Evolutionary conservation across 2,797 vertebrate genomes (phyloP), one percentile per base, ranked within the genome.

Genomic region (Tragelaphus oryx): DNA sequence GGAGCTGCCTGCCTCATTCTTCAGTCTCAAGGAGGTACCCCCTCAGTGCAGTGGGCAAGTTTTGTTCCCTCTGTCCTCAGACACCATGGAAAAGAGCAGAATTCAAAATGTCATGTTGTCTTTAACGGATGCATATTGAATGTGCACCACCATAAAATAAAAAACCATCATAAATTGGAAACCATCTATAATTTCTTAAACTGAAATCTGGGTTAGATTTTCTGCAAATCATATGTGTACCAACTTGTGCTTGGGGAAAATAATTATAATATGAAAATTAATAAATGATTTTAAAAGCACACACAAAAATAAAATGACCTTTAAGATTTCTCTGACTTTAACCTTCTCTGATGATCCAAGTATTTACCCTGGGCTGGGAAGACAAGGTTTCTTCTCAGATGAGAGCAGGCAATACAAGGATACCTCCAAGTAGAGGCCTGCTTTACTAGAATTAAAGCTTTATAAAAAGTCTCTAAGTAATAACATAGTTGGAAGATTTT

Each of bases 221-320:
- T 65, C 41, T 28, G 37, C 30, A 68, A 79, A 75, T 41, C 57
- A 24, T 26, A 24, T 28, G 0, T 71, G 46, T 12, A 62, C 12
- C 22, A 22, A 48, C 52, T 83, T 57, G 28, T 37, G 16, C 57
- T 57, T 78, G 1, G 17, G 2, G 20, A 3, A 83, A 44, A 26
- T 20, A 26, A 44, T 24, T 57, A 3, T 57, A 75, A 82, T 17
- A 74, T 11, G n/a, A 88, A 44, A 94, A 75, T 41, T 37, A 92
- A 62, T n/a, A 65, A 30, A 68, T 28, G 13, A 85, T 80, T 95
- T 96, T 78, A 85, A 95, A 91, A 83, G 33, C 16, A 89, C 18
- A 65, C n/a, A 68, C 0, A 37, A 22, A 68, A 37, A 68, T 71
- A 24, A 41, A 41, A 71, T 44, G 37, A 71, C 68, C 68, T 71